Base-by-base conservation (phyloP, 2,797 vertebrate species). In the Leptoclinus maculatus region DNA sequence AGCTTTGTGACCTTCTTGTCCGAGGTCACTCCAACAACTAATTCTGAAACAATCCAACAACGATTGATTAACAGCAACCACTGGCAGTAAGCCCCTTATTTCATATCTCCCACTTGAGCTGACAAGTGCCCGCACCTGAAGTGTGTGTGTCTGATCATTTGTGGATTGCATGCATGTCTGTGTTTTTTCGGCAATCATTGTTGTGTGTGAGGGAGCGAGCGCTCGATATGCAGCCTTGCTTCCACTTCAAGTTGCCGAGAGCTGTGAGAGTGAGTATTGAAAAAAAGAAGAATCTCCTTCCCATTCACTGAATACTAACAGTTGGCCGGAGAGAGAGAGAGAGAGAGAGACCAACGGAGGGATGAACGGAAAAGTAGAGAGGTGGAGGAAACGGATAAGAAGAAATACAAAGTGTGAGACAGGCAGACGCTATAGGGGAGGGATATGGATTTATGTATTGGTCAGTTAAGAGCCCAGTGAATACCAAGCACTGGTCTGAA, bases 371-470 rank as follows among this genome's bases (percentile, higher is more conserved):
- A 71, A 70, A 78, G 73, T 47, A 66, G 51, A 74, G 80, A 80
- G 83, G 69, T 77, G 47, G 51, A 69, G 70, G 70, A 80, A 79
- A 68, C 13, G 7, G 65, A 75, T 53, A 9, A 73, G 77, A 54
- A 56, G 45, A 60, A 32, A 84, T 67, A 77, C 78, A 87, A 84
- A 86, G 66, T 56, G 63, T 71, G 71, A 85, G 75, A 74, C 64
- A 32, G 82, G 49, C 78, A 74, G 80, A 84, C 47, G 60, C 81
- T 38, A 49, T 68, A 78, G 76, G 66, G 71, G 69, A 81, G 68
- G 81, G 80, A 87, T 80, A 89, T 92, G 75, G 86, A 91, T 93
- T 89, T 89, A 93, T 91, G 89, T 85, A 89, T 89, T 71, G 91
- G 91, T 89, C 90, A 87, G 83, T 88, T 87, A 87, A 71, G 77